These are phyloP conservation scores for Bucco capensis DNA, from an alignment of 2,113 vertebrate species.

Conservation along the genomic window DNA sequence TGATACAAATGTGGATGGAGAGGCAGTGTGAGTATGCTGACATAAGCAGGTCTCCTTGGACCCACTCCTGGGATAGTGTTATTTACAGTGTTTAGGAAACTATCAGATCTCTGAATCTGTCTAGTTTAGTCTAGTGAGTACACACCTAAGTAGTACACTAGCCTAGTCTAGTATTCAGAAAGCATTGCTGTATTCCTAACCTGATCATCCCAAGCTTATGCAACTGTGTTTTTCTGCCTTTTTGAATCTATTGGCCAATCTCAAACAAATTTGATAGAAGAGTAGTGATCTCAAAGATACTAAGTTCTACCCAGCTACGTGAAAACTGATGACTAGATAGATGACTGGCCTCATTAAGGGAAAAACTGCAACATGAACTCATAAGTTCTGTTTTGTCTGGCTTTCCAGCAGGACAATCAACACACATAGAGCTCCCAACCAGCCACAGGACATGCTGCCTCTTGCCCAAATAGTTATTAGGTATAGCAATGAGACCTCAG, in stretches of 20 bases:
- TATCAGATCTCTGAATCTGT: conserved; percentile 54
- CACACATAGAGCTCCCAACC: neutral
- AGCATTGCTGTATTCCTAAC: neutral
- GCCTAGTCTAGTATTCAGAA: conserved; percentile 28
- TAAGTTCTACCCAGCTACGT: conserved; percentile 28
- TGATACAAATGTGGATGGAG: neutral
- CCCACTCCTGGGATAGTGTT: neutral
- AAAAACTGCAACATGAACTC: conserved; percentile 55
- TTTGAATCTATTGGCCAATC: conserved; percentile 43
- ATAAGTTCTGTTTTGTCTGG: conserved; percentile 62
- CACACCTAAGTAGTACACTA: conserved; percentile 4
- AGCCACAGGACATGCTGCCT: conserved; percentile 40
- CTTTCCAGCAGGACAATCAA: conserved; percentile 47
- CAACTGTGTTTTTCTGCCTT: conserved; percentile 55
- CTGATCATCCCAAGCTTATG: conserved; percentile 40
- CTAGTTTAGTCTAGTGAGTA: conserved; percentile 16
- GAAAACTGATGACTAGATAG: conserved; percentile 57
- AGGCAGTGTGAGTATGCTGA: conserved; percentile 32
- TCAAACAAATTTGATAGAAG: conserved; percentile 40
- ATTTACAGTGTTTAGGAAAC: conserved; percentile 39
- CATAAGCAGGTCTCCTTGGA: conserved; percentile 23
- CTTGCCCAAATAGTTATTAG: conserved; percentile 39
- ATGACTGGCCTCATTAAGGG: conserved; percentile 45
- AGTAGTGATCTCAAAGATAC: neutral
- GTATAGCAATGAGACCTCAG: conserved; percentile 15